Conservation (phyloP, 2,113 vertebrate species). For the Ellobius talpinus region DNA sequence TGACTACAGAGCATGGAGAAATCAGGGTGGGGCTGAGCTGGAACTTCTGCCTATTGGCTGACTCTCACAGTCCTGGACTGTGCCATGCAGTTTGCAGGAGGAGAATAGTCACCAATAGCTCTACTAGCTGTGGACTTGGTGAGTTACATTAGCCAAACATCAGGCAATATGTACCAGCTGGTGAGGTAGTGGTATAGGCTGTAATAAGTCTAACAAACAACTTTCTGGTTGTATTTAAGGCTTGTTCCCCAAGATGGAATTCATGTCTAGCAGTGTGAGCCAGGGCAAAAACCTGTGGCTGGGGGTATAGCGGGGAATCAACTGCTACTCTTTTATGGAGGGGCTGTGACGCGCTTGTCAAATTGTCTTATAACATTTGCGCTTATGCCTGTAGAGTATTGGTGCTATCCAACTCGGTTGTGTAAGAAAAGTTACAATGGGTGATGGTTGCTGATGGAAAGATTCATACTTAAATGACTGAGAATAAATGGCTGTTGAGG, state of each 20-base stretch:
- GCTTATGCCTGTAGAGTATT: not conserved
- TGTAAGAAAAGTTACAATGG: not conserved
- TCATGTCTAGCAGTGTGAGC: not conserved
- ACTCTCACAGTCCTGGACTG: not conserved
- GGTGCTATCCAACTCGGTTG: not conserved
- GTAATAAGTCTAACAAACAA: not conserved
- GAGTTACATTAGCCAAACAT: not conserved
- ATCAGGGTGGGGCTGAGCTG: not conserved
- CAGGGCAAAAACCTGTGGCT: not conserved
- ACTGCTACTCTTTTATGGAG: not conserved
- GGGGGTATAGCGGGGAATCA: not conserved
- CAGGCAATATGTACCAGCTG: not conserved
- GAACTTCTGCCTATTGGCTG: not conserved
- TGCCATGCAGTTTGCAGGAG: not conserved
- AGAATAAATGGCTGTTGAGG: not conserved
- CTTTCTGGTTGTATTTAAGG: not conserved
- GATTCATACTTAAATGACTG: not conserved
- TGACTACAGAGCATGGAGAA: not conserved
- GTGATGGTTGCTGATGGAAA: not conserved
- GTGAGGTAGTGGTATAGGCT: not conserved
- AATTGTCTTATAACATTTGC: not conserved
- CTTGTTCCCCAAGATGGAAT: not conserved
- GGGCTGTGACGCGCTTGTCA: not conserved
- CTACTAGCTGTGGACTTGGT: not conserved
- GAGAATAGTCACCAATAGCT: not conserved